Conservation (phyloP, 2,888 invertebrate genomes). For the Dryococelus australis region DNA sequence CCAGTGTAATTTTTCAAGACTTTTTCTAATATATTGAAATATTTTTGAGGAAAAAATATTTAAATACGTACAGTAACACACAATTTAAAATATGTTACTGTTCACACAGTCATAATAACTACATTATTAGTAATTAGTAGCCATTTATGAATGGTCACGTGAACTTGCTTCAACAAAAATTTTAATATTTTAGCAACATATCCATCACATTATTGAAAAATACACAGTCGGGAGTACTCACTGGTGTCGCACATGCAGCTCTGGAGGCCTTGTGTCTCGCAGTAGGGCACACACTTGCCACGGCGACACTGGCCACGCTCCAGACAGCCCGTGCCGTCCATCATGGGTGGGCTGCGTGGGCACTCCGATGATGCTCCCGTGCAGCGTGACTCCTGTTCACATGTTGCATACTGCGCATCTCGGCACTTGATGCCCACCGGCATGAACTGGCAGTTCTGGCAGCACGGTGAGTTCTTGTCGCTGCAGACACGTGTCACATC, state of each 20-base stretch:
- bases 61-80: too few species aligned
- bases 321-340: constrained; percentile 86
- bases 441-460: constrained; percentile 90
- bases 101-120: too few species aligned
- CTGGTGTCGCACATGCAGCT: constrained; percentile 97
- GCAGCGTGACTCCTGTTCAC: constrained; percentile 90
- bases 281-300: constrained; percentile 94
- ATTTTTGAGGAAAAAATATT: too few species aligned
- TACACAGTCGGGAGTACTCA: constrained; percentile 57
- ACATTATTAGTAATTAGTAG: too few species aligned
- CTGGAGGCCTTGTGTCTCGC: constrained; percentile 90
- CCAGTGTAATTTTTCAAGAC: too few species aligned
- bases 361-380: constrained; percentile 84
- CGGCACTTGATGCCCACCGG: constrained; percentile 83
- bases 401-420: constrained; percentile 89
- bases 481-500: constrained; percentile 60
- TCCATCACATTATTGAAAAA: too few species aligned
- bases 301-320: constrained; percentile 89
- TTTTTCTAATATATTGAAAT: too few species aligned
- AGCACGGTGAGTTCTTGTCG: constrained; percentile 96
- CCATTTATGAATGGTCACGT: too few species aligned
- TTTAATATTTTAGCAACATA: too few species aligned
- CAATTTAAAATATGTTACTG: too few species aligned
- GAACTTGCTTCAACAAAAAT: too few species aligned
- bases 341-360: constrained; percentile 85